phyloP scores from a whole-genome alignment of 2,797 vertebrate species.

The Mycteria americana region DNA sequence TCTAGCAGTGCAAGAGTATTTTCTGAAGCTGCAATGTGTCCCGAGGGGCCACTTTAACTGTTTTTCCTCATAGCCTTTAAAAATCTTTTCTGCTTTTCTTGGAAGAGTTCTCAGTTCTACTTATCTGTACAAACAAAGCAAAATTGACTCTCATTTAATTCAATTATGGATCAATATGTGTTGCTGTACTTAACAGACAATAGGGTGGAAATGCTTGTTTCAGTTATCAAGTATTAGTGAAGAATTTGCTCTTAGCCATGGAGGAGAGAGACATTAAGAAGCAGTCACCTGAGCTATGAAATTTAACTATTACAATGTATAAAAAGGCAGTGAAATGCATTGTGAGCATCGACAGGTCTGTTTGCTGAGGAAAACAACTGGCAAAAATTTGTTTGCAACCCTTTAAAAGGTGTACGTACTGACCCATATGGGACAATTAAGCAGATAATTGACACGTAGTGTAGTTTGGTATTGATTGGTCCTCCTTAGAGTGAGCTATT shows the following conservation, averaged over 20 bases:
- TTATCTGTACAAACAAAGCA: neutral
- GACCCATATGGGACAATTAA: neutral
- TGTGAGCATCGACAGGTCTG: neutral
- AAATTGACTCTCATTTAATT: neutral
- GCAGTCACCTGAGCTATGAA: constrained; percentile 15
- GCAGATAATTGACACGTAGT: neutral
- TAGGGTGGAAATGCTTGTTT: neutral
- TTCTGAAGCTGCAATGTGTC: neutral
- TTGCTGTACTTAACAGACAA: neutral
- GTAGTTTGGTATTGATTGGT: neutral
- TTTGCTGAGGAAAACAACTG: constrained; percentile 1
- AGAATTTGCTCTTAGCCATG: neutral
- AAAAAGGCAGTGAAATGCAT: neutral
- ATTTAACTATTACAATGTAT: neutral
- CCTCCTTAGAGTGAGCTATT: neutral
- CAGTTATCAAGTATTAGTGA: neutral
- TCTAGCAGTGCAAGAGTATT: neutral
- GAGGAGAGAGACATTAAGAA: neutral
- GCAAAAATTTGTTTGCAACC: neutral
- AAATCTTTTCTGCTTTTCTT: neutral
- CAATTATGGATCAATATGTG: neutral
- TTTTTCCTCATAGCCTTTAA: neutral
- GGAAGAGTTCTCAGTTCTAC: neutral
- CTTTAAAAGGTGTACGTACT: neutral
- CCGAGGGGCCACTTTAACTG: neutral